phyloP scores from a whole-genome alignment of 2,888 invertebrate species.

The Thecocarcelia acutangulata region DNA sequence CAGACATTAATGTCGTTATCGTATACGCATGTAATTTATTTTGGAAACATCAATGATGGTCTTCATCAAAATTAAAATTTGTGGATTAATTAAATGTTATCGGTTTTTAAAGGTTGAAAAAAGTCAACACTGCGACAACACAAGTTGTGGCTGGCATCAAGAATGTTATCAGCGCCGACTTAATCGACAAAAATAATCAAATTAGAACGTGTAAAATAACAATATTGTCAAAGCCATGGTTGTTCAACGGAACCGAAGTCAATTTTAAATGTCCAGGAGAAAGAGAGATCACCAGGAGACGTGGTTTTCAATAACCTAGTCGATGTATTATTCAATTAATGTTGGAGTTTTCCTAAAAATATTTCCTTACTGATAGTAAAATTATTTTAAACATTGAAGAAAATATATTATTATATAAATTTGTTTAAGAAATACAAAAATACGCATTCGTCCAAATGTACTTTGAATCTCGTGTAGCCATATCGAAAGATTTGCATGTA shows the following conservation, averaged over 20 bases:
- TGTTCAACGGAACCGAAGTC: constrained; percentile 69
- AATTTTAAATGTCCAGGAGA: constrained; percentile 71
- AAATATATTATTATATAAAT: too few species aligned
- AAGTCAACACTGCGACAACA: constrained; percentile 69
- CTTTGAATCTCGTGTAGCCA: too few species aligned
- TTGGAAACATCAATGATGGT: too few species aligned
- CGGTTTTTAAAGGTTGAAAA: constrained; percentile 66
- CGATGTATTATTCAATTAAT: not conserved
- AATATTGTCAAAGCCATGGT: constrained; percentile 73
- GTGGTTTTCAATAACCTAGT: constrained; percentile 1
- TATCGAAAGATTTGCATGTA: too few species aligned
- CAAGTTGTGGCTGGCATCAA: constrained; percentile 71
- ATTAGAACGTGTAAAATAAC: constrained; percentile 61
- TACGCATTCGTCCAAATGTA: too few species aligned
- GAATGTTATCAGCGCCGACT: constrained; percentile 66
- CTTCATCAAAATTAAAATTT: not conserved
- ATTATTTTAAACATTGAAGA: too few species aligned
- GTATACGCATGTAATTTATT: too few species aligned
- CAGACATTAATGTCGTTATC: too few species aligned
- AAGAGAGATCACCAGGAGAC: constrained; percentile 25
- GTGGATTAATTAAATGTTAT: not conserved
- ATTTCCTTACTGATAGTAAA: too few species aligned
- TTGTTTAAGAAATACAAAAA: too few species aligned
- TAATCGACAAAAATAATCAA: constrained; percentile 55
- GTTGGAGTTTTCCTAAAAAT: too few species aligned